These are phyloP conservation scores for Falco columbarius DNA, from an alignment of 2,797 vertebrate species.

Conservation along the genomic window DNA sequence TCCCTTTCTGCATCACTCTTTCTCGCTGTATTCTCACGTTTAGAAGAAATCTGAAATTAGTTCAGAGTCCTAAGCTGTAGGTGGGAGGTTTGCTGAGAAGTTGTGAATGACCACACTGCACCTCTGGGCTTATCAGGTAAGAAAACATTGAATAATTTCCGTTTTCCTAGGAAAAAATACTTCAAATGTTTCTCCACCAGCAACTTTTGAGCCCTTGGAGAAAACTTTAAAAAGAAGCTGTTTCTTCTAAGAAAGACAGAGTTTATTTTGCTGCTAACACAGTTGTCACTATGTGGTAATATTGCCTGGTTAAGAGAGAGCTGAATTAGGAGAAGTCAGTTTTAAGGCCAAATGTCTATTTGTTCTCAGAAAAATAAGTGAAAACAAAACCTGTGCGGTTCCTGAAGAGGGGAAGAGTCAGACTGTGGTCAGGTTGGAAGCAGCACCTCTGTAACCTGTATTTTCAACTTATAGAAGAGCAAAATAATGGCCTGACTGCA, in stretches of 20 bases:
- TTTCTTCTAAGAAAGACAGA: background rate
- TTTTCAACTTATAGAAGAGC: background rate
- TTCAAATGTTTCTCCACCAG: background rate
- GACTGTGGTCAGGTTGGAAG: background rate
- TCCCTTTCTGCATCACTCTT: background rate
- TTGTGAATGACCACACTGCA: background rate
- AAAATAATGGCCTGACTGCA: background rate
- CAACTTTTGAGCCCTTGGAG: background rate
- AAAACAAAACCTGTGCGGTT: background rate
- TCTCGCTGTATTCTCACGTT: background rate
- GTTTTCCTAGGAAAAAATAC: background rate
- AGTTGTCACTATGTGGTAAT: background rate
- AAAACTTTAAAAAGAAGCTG: background rate
- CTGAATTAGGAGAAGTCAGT: background rate
- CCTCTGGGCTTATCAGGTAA: background rate
- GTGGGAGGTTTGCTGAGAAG: background rate
- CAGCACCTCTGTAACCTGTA: background rate
- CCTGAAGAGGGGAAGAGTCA: background rate
- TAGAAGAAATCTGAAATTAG: background rate
- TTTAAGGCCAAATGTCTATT: background rate
- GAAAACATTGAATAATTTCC: background rate
- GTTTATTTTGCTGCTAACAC: background rate
- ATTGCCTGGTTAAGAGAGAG: background rate
- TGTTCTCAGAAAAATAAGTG: background rate
- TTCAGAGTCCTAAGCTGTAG: background rate